Evolutionary conservation across 1,140 invertebrate genomes (phyloP), one percentile per base, ranked within the genome.

Genomic region (Cotesia typhae): DNA sequence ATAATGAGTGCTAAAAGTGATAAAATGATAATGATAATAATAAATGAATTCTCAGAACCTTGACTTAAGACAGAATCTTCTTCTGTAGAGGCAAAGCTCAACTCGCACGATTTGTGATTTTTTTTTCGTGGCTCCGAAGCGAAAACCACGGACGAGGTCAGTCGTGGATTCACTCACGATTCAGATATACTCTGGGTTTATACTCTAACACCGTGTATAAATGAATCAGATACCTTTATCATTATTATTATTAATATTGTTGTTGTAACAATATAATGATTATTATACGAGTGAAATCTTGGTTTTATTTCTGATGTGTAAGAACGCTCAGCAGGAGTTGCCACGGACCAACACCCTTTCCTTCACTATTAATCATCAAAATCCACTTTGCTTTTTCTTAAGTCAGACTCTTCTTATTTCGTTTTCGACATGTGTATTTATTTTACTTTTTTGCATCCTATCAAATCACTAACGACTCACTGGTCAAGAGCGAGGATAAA

Each of bases 381-480:
- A 14, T 35, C 28, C 60, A 37, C 12, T 37, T 14, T 37, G 36
- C 6, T 41, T 41, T 36, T 37, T 65, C 37, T 37, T 9, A 41
- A 35, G n/a, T 65, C 28, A 28, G 28, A 36, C 20, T 36, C 60
- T 37, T 63, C 12, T 20, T 17, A 17, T 57, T 57, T 20, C n/a
- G 5, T 57, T 12, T 14, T 57, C 14, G 3, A 38, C 10, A 20
- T 6, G 7, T 61, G 17, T 36, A 61, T 28, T 9, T 52, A 20
- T 55, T 17, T 36, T 63, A 9, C 36, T 20, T 35, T 55, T 37
- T 65, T 70, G 37, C 73, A 70, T 64, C 55, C 17, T 74, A 55
- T 61, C 75, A 74, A 74, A 74, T 69, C 73, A 35, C 72, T 72
- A 70, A 75, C 72, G 74, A 77, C 63, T 36, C 47, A 70, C 73